These are phyloP conservation scores for Drosophila melanosoma DNA, from an alignment of 2,888 invertebrate species.

Conservation along the genomic window DNA sequence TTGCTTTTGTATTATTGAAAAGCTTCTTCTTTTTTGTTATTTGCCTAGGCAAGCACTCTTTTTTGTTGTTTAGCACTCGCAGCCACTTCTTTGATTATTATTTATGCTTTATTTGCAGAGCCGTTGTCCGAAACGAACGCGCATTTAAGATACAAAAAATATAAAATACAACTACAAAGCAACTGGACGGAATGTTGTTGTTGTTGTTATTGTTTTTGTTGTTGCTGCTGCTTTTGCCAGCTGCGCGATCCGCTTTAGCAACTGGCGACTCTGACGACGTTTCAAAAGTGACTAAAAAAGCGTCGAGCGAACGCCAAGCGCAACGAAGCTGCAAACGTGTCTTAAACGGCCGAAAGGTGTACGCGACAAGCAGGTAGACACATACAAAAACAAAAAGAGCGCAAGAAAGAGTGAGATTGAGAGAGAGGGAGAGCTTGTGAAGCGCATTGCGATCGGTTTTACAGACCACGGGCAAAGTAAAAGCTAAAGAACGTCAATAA, in stretches of 20 bases:
- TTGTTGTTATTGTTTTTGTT: not conserved
- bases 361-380: slow-evolving; percentile 29
- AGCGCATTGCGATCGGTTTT: slow-evolving; percentile 24
- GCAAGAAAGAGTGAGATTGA: slow-evolving; percentile 2
- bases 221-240: slow-evolving; percentile 31
- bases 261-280: slow-evolving; percentile 64
- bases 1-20: slow-evolving; percentile 55
- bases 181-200: slow-evolving; percentile 49
- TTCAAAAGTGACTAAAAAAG: slow-evolving; percentile 73
- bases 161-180: slow-evolving; percentile 31
- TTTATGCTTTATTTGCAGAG: slow-evolving; percentile 42
- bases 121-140: slow-evolving; percentile 58
- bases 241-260: slow-evolving; percentile 56
- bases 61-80: slow-evolving; percentile 53
- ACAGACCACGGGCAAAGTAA: slow-evolving; percentile 43
- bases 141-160: slow-evolving; percentile 50
- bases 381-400: slow-evolving; percentile 1
- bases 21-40: slow-evolving; percentile 27
- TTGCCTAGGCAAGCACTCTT: slow-evolving; percentile 58
- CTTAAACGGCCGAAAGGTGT: slow-evolving; percentile 60
- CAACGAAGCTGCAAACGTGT: slow-evolving; percentile 74
- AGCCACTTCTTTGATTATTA: slow-evolving; percentile 58
- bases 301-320: slow-evolving; percentile 52
- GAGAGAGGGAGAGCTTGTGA: slow-evolving; percentile 19
- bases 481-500: slow-evolving; percentile 61